Percentiles rank a stretch among this genome's conserved stretches.
Conservation (phyloP, 2,113 vertebrate genomes). For the Asarcornis scutulata region DNA sequence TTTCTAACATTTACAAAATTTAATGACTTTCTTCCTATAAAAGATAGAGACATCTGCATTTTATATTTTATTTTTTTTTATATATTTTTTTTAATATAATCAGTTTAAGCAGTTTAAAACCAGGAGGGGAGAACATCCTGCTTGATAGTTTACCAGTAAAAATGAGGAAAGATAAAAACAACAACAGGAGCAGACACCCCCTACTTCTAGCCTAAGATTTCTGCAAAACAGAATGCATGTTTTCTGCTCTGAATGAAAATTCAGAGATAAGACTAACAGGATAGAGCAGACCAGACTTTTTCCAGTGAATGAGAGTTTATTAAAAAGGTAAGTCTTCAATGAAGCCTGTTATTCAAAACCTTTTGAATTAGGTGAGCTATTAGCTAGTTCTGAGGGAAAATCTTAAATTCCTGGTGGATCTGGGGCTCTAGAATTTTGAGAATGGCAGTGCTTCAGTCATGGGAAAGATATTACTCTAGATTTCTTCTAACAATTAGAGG, state of each 20-base stretch:
- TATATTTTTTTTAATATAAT: constrained; percentile 22
- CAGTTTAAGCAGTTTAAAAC: constrained; percentile 49
- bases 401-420: not conserved
- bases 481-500: not conserved
- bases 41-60: constrained; percentile 49
- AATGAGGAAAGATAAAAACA: constrained; percentile 37
- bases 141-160: constrained; percentile 52
- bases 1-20: constrained; percentile 55
- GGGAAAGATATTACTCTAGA: not conserved
- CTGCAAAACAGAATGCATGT: not conserved
- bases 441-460: accelerated
- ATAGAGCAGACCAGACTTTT: not conserved
- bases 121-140: constrained; percentile 30
- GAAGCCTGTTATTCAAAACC: not conserved
- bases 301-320: not conserved
- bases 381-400: not conserved
- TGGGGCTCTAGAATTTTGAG: not conserved
- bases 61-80: not conserved
- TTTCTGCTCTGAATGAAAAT: constrained; percentile 20
- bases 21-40: constrained; percentile 56
- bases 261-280: not conserved
- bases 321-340: not conserved
- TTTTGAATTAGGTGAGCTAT: accelerated
- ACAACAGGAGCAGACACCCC: not conserved
- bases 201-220: not conserved